Evolutionary conservation across 2,113 vertebrate species (phyloP).

Genomic region (Corythaeola cristata): DNA sequence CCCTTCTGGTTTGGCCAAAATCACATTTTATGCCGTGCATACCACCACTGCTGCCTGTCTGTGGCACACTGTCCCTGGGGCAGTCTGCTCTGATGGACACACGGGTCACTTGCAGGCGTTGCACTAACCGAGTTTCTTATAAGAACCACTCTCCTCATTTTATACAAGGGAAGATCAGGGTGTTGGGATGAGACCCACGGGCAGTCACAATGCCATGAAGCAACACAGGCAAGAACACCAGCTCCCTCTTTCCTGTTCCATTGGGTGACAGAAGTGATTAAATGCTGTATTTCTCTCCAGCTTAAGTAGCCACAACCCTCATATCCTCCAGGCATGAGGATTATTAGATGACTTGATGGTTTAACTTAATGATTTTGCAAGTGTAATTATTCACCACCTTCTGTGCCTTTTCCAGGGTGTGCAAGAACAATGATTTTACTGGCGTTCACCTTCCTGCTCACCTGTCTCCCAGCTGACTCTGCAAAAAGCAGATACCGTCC

Average conservation of each 20-base stretch:
- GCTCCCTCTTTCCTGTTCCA: background rate
- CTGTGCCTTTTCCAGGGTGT: background rate
- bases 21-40: background rate
- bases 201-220: background rate
- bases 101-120: background rate
- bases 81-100: background rate
- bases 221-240: background rate
- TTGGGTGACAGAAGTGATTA: background rate
- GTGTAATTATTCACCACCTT: background rate
- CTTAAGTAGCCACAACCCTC: background rate
- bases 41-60: accelerated
- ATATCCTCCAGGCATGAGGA: accelerated
- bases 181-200: background rate
- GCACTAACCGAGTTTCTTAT: background rate
- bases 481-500: background rate
- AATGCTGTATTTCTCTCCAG: accelerated
- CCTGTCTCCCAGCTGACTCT: conserved; percentile 8
- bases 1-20: background rate
- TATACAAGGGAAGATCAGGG: accelerated
- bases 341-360: background rate
- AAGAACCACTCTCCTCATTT: too few species aligned
- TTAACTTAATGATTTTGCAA: background rate
- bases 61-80: background rate
- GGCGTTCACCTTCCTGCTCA: background rate
- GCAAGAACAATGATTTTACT: background rate